Percentiles rank a stretch among this genome's conserved stretches.
phyloP scores from a whole-genome alignment of 2,888 invertebrate genomes.

The Adineta ricciae region DNA sequence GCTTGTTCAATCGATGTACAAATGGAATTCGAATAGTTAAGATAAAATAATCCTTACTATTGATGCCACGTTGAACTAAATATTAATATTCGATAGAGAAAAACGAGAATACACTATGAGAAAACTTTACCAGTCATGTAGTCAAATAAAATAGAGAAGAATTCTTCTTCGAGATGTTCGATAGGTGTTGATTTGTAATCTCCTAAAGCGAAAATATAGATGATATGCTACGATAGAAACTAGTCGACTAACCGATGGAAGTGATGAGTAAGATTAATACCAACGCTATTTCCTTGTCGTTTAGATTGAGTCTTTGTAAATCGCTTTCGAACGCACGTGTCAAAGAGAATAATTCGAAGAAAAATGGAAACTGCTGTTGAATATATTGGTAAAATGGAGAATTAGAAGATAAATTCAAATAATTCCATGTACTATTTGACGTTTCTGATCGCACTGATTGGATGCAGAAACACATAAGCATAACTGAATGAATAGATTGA shows the following conservation, averaged over 20 bases:
- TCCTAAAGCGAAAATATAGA: background rate
- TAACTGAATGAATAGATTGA: background rate
- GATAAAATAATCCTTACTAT: constrained; percentile 11
- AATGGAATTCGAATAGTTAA: constrained; percentile 14
- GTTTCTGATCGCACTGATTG: background rate
- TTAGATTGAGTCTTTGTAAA: background rate
- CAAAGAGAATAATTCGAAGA: background rate
- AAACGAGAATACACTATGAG: too few relatives aligned
- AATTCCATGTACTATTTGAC: background rate
- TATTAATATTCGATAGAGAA: too few relatives aligned
- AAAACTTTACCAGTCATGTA: background rate
- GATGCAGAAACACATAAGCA: background rate
- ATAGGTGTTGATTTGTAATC: background rate
- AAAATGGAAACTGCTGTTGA: background rate
- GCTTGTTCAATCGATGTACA: background rate
- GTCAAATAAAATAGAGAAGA: background rate
- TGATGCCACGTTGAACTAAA: constrained; percentile 9
- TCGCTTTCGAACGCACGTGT: background rate
- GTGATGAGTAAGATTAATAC: background rate
- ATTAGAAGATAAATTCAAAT: background rate
- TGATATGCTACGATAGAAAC: background rate
- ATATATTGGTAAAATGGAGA: background rate
- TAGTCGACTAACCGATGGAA: background rate
- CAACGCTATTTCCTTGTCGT: background rate
- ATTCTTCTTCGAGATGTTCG: background rate